Base-by-base conservation (phyloP, 2,113 vertebrate genomes). In the Corythornis vintsioides region DNA sequence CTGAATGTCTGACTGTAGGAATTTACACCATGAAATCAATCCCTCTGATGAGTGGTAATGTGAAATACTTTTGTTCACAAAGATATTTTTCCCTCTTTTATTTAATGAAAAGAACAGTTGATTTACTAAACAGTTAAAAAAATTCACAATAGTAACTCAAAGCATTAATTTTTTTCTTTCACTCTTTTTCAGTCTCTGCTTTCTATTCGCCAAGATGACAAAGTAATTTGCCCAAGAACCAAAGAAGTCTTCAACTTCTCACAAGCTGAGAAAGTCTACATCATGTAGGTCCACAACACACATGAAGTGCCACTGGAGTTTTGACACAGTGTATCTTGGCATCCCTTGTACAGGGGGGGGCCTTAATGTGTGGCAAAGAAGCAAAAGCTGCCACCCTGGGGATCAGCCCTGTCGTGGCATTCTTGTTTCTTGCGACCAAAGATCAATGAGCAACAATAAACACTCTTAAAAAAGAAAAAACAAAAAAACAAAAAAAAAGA, bases 211-310 rank as follows among this genome's bases (percentile, higher is more conserved):
- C 99, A 99, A 98, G 99, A 99, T 86, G 99, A 99, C 97, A 99
- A 99, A 98, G 99, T 99, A 75, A 95, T 99, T 88, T 99, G 99
- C 97, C 99, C 99, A 76, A 98, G 99, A 99, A 99, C 99, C 99
- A 99, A 99, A 99, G 99, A 99, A 97, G 98, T 99, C 96, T 99
- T 99, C 98, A 99, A 98, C 98, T 99, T 99, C 98, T 99, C 99
- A 96, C 99, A 99, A 97, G 99, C 99, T 87, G 99, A 99, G 98
- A 99, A 99, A 93, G 99, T 99, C 91, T 99, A 99, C 97, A 99
- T 99, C 97, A 99, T 99, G 99, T 99, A 98, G 98, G 98, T 98
- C 90, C 71, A 1, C 66, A 33, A 53, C 64, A 87, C 76, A 77
- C 56, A 4, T 2, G 67, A 95, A 95, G 93, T 97, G 97, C 97